Base-by-base conservation (phyloP, 1,140 invertebrate genomes). In the Potamilus streckersoni region DNA sequence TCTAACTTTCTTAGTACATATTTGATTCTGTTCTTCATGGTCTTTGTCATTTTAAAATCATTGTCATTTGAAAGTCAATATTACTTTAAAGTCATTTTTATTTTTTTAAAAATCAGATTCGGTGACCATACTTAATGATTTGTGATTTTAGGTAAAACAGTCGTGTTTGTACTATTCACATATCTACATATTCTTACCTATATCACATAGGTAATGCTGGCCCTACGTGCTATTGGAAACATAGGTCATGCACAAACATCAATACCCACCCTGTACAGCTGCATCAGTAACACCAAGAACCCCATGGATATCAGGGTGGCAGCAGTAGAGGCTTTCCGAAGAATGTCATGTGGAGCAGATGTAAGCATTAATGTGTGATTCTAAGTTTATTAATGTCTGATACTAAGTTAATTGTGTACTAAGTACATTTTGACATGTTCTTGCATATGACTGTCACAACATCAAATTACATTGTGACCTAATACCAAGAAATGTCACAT, bases 151-250 rank as follows among this genome's bases (percentile, higher is more conserved):
- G 38, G 38, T 49, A 49, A 6, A 49, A 49, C 6, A 0, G 6
- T 49, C 6, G 38, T 8, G 38, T 49, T 49, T 49, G 4, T 49
- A 49, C 11, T 8, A 49, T 49, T 11, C 11, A 49, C 38, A 49
- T 49, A 49, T 11, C 38, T 8, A 49, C 6, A 49, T 49, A 49
- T 49, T 49, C 38, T 8, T 11, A 49, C 38, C 11, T 11, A 49
- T 49, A 49, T 20, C 66, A 71, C 69, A 5, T 90, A 94, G 65
- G 90, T 95, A 3, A 91, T 98, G 71, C 92, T 96, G 82, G 92
- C 94, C 17, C 90, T 98, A 17, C 97, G 97, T 91, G 94, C 96
- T 5, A 88, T 98, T 27, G 96, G 95, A 23, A 98, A 98, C 85
- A 94, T 96, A 80, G 96, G 96, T 11, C 92, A 93, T 71, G 88